These are phyloP conservation scores for Ophonus ardosiacus DNA, from an alignment of 2,888 invertebrate species.

Conservation along the genomic window DNA sequence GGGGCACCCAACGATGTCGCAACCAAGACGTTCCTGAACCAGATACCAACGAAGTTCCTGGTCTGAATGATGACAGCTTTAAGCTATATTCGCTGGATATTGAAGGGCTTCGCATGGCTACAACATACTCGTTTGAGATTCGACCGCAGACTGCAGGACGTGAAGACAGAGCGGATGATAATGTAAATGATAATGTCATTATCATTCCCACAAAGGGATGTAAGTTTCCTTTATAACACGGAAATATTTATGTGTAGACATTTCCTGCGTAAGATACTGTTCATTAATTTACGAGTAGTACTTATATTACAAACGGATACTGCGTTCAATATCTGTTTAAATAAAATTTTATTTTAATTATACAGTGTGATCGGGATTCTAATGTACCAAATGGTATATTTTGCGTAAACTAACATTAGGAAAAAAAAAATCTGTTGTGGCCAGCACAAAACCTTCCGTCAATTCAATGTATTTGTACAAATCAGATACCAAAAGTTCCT, in stretches of 20 bases:
- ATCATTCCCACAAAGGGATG: constrained; percentile 90
- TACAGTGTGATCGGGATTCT: too few relatives aligned
- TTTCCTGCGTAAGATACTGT: constrained; percentile 8
- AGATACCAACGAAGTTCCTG: constrained; percentile 64
- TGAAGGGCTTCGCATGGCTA: constrained; percentile 87
- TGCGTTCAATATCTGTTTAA: too few relatives aligned
- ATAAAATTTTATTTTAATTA: too few relatives aligned
- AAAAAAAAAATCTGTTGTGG: too few relatives aligned
- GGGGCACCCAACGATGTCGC: constrained; percentile 87
- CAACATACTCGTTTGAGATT: constrained; percentile 89
- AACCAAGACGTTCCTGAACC: constrained; percentile 74
- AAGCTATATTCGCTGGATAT: constrained; percentile 80
- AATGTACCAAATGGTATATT: too few relatives aligned
- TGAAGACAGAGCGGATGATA: constrained; percentile 76
- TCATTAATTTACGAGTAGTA: background rate
- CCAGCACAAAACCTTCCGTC: too few relatives aligned
- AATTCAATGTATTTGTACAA: too few relatives aligned
- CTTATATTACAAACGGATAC: too few relatives aligned
- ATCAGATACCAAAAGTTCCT: too few relatives aligned
- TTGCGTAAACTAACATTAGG: too few relatives aligned
- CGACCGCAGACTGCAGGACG: constrained; percentile 77
- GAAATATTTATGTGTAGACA: constrained; percentile 9
- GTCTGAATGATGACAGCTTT: constrained; percentile 71
- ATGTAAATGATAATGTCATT: constrained; percentile 81
- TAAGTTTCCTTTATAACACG: constrained; percentile 76